These are phyloP conservation scores for Acrossocheilus wenchowensis DNA, from an alignment of 2,797 vertebrate species.

Conservation along the genomic window DNA sequence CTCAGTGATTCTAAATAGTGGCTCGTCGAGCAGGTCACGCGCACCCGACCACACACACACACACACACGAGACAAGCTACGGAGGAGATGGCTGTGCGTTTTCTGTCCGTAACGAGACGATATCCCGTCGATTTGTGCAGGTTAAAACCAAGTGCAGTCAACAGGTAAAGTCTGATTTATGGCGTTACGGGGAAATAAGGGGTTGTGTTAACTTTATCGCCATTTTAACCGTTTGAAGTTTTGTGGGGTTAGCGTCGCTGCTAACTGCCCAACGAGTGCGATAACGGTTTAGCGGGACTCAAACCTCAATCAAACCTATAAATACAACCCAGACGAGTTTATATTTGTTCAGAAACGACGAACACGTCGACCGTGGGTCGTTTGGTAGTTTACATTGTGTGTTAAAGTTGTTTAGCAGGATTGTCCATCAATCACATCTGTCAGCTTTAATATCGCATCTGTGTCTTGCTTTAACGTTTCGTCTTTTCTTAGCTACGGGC, in stretches of 20 bases:
- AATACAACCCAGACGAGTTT: neutral
- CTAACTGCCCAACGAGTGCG: conserved; percentile 22
- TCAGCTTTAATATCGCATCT: neutral
- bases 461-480: neutral
- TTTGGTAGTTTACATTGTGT: neutral
- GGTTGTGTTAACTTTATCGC: neutral
- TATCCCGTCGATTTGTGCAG: conserved; percentile 23
- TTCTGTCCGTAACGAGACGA: conserved; percentile 48
- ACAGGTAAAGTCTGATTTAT: conserved; percentile 23
- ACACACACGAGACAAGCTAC: neutral
- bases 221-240: neutral
- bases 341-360: neutral
- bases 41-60: neutral
- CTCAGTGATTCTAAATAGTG: conserved; percentile 20
- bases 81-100: conserved; percentile 60
- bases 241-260: neutral
- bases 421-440: neutral
- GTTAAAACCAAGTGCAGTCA: conserved; percentile 26
- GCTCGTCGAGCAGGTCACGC: conserved; percentile 30
- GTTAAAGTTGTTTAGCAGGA: neutral
- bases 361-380: neutral
- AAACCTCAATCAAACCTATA: neutral
- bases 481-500: neutral
- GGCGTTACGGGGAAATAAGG: accelerated
- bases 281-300: neutral